These are phyloP conservation scores for Idaea dimidiata DNA, from an alignment of 2,888 invertebrate species.

Conservation along the genomic window DNA sequence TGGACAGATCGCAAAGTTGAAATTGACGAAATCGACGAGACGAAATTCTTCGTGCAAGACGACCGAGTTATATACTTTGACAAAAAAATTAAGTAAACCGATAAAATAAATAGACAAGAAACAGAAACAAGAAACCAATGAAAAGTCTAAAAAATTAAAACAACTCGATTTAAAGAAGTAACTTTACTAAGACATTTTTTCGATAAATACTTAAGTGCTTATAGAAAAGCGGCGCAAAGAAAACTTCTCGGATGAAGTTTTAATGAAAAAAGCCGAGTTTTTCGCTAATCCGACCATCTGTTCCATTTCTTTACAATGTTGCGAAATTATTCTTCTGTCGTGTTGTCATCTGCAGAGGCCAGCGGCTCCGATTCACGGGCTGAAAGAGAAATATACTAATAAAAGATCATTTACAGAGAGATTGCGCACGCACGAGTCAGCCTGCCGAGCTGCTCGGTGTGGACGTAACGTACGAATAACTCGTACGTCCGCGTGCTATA, in stretches of 20 bases:
- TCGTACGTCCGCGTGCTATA: no score
- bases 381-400: background rate
- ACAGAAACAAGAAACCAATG: slow-evolving; percentile 14
- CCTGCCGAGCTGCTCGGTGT: no score
- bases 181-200: background rate
- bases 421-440: no score
- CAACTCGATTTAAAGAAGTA: background rate
- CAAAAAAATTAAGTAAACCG: background rate
- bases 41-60: no score
- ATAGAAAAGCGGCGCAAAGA: background rate
- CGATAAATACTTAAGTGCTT: background rate
- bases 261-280: slow-evolving; percentile 45
- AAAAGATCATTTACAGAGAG: no score
- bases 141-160: slow-evolving; percentile 25
- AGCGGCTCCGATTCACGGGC: background rate
- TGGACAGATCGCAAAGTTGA: no score
- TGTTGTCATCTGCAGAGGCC: slow-evolving; percentile 16
- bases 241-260: slow-evolving; percentile 40
- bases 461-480: no score
- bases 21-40: no score
- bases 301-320: slow-evolving; percentile 36
- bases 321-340: slow-evolving; percentile 24
- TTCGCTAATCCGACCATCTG: slow-evolving; percentile 45
- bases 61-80: no score
- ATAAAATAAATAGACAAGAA: slow-evolving; percentile 26